Conservation (phyloP, 2,888 invertebrate genomes). For the Cheilosia soror region DNA sequence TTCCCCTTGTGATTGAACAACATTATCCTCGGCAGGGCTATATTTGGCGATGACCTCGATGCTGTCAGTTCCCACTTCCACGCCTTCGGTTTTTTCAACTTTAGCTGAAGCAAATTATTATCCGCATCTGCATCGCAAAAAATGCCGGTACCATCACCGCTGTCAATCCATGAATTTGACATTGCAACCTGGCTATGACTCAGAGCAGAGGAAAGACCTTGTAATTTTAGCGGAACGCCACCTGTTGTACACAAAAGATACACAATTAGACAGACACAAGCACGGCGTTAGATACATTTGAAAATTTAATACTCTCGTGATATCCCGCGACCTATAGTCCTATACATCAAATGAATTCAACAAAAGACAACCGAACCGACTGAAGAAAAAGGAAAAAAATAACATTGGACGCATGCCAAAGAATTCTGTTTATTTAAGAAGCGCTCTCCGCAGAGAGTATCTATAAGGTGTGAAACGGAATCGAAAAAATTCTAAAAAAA, state of each 20-base stretch:
- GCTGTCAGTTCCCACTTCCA: constrained; percentile 87
- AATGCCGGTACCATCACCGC: constrained; percentile 70
- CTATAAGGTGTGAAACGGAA: constrained; percentile 51
- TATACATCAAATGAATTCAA: constrained; percentile 38
- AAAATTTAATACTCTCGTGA: constrained; percentile 26
- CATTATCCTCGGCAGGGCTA: constrained; percentile 85
- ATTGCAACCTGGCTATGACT: constrained; percentile 60
- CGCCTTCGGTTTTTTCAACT: constrained; percentile 85
- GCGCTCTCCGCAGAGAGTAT: constrained; percentile 24
- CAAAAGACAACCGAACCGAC: constrained; percentile 28
- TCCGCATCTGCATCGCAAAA: constrained; percentile 78
- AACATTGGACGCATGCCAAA: constrained; percentile 62
- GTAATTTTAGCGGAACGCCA: constrained; percentile 68
- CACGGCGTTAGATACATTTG: constrained; percentile 10
- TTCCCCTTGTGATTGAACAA: constrained; percentile 85
- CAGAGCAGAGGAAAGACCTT: constrained; percentile 55
- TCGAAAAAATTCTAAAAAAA: constrained; percentile 40
- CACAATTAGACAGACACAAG: constrained; percentile 36
- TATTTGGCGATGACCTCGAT: constrained; percentile 85
- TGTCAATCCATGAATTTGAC: constrained; percentile 74
- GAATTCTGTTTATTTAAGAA: constrained; percentile 70
- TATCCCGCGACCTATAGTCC: constrained; percentile 49
- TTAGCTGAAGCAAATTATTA: constrained; percentile 84
- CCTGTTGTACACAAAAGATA: constrained; percentile 68
- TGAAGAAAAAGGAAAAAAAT: constrained; percentile 9